phyloP scores from a whole-genome alignment of 2,113 vertebrate species.

The Diglossa brunneiventris region DNA sequence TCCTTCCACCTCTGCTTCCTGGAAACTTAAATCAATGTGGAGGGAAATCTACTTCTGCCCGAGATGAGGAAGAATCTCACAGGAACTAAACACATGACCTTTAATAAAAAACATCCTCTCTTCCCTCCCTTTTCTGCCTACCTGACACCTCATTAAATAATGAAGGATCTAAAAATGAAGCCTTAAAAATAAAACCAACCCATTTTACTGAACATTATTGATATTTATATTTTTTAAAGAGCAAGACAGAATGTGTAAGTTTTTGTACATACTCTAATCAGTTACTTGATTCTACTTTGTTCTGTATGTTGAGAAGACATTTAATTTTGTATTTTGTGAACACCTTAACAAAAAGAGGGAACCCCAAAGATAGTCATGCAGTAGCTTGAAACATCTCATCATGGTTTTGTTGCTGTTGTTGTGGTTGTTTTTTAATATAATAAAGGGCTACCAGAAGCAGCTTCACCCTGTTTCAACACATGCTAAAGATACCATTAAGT shows the following conservation, averaged over 20 bases:
- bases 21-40: not conserved
- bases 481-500: not conserved
- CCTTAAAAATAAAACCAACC: constrained; percentile 67
- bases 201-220: constrained; percentile 67
- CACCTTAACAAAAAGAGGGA: constrained; percentile 70
- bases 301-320: constrained; percentile 61
- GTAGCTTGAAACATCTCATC: constrained; percentile 41
- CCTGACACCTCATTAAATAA: constrained; percentile 29
- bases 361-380: constrained; percentile 68
- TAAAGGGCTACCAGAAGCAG: constrained; percentile 50
- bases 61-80: not conserved
- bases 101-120: not conserved
- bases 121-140: not conserved
- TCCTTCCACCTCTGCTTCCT: constrained; percentile 31
- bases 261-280: constrained; percentile 79
- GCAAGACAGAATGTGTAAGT: constrained; percentile 69
- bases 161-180: constrained; percentile 68
- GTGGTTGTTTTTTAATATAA: constrained; percentile 50
- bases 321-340: constrained; percentile 73
- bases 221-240: constrained; percentile 87
- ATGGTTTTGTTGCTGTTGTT: constrained; percentile 31
- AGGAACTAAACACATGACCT: not conserved
- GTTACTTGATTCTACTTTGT: constrained; percentile 68
- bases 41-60: not conserved
- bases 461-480: constrained; percentile 2